Percentiles rank a stretch among this genome's conserved stretches.
Conservation (phyloP, 1,140 invertebrate genomes). For the Drosophila yakuba region DNA sequence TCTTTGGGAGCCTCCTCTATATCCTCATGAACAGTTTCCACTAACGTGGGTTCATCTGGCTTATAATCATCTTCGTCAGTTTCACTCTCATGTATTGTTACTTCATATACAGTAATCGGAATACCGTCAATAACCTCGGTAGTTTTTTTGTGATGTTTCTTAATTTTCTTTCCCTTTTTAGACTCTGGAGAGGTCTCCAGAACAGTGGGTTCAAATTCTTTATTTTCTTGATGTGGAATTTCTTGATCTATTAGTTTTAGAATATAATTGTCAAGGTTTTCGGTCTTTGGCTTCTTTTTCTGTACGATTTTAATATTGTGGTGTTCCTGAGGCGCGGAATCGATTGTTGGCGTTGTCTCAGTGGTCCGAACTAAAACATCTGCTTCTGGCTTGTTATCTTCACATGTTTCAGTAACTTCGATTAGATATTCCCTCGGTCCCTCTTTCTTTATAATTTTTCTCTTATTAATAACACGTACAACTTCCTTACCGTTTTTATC, state of each 20-base stretch:
- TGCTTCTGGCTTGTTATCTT: slow-evolving; percentile 75
- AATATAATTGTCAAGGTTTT: slow-evolving; percentile 66
- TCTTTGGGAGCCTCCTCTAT: slow-evolving; percentile 30
- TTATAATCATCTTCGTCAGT: slow-evolving; percentile 36
- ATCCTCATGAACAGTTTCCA: slow-evolving; percentile 40
- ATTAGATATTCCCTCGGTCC: slow-evolving; percentile 73
- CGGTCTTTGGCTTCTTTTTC: slow-evolving; percentile 58
- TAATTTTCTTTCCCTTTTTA: slow-evolving; percentile 76
- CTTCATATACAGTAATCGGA: slow-evolving; percentile 62
- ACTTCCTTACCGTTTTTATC: slow-evolving; percentile 78
- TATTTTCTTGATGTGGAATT: slow-evolving; percentile 61
- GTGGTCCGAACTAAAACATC: slow-evolving; percentile 67
- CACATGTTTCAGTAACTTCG: slow-evolving; percentile 72
- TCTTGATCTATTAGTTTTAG: slow-evolving; percentile 72
- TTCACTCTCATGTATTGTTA: slow-evolving; percentile 61
- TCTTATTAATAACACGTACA: slow-evolving; percentile 66
- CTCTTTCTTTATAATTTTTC: slow-evolving; percentile 69
- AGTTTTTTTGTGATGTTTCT: slow-evolving; percentile 67
- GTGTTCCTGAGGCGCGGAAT: slow-evolving; percentile 62
- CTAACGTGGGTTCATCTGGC: slow-evolving; percentile 11
- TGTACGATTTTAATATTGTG: slow-evolving; percentile 62
- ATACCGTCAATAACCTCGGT: slow-evolving; percentile 63
- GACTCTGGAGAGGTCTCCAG: slow-evolving; percentile 33
- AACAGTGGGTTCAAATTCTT: slow-evolving; percentile 48
- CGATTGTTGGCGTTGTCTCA: slow-evolving; percentile 75